Conservation (phyloP, 2,888 invertebrate genomes). For the Lepidochrysops patricia region DNA sequence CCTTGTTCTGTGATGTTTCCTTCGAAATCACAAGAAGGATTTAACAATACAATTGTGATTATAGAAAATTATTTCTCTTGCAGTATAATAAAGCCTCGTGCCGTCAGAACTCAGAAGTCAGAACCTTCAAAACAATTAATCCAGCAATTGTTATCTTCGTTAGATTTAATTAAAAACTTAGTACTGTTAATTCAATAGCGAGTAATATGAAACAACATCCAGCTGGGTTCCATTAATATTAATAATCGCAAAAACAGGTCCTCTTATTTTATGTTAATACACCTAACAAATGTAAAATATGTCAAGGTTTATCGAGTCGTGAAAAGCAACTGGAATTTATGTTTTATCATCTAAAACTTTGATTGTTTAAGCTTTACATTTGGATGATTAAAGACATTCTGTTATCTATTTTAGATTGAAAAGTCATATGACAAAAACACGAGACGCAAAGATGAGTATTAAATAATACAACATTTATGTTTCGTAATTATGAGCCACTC, state of each 20-base stretch:
- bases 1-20: too few relatives aligned
- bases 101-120: too few relatives aligned
- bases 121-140: background rate
- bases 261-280: background rate
- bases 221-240: background rate
- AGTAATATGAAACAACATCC: background rate
- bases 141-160: background rate
- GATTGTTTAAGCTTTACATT: background rate
- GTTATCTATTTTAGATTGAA: too few relatives aligned
- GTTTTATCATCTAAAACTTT: background rate
- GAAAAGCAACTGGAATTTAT: background rate
- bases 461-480: too few relatives aligned
- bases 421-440: too few relatives aligned
- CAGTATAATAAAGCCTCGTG: too few relatives aligned
- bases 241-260: background rate
- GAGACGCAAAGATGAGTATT: too few relatives aligned
- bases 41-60: too few relatives aligned
- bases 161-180: background rate
- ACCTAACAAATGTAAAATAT: background rate
- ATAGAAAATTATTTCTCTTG: too few relatives aligned
- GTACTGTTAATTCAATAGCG: background rate
- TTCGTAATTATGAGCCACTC: too few relatives aligned
- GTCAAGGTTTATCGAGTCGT: background rate
- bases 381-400: background rate
- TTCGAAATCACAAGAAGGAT: too few relatives aligned